phyloP scores from a whole-genome alignment of 1,140 invertebrate genomes.

The Maniola jurtina region DNA sequence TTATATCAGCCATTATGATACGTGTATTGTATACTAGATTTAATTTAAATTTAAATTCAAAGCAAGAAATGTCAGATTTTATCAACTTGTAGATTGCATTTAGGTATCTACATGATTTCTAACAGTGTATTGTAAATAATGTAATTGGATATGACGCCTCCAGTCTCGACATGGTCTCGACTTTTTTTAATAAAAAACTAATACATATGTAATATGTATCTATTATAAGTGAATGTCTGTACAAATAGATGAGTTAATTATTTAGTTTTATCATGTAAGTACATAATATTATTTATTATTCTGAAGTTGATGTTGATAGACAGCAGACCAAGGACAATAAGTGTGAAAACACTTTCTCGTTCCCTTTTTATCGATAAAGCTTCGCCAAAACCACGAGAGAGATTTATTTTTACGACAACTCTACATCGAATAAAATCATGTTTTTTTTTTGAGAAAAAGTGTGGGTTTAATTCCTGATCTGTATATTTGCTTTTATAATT shows the following conservation, averaged over 20 bases:
- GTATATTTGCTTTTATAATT: too few relatives aligned
- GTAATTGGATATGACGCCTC: conserved; percentile 11
- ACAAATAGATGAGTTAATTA: not conserved
- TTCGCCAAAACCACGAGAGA: too few relatives aligned
- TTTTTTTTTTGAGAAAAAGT: too few relatives aligned
- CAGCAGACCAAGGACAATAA: too few relatives aligned
- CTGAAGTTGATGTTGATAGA: too few relatives aligned
- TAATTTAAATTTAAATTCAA: conserved; percentile 43
- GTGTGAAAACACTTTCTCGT: too few relatives aligned
- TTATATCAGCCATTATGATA: conserved; percentile 30
- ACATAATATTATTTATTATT: not conserved
- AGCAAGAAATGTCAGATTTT: conserved; percentile 44
- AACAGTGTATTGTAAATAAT: conserved; percentile 6
- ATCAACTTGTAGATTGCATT: conserved; percentile 11
- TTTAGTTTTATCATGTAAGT: not conserved
- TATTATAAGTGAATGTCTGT: not conserved
- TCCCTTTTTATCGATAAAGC: too few relatives aligned
- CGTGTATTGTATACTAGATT: conserved; percentile 36
- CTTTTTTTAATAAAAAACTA: conserved; percentile 1
- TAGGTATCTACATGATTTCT: conserved; percentile 2
- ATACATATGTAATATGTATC: not conserved
- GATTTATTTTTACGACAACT: too few relatives aligned
- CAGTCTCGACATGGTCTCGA: not conserved
- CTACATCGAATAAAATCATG: too few relatives aligned
- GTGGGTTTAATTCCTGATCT: too few relatives aligned